Evolutionary conservation across 2,888 invertebrate species (phyloP).

Genomic region (Gortyna flavago): DNA sequence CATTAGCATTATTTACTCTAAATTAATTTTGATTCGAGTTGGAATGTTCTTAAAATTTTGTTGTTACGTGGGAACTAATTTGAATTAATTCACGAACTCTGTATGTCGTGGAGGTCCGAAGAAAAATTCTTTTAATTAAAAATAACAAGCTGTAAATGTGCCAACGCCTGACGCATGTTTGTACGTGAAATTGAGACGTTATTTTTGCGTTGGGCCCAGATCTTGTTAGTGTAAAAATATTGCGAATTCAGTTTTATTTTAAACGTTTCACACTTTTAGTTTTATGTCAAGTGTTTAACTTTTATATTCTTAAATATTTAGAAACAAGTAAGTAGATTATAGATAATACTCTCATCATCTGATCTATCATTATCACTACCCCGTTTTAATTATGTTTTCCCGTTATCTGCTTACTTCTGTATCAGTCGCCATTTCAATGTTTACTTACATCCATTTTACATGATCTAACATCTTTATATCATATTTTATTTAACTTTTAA

Average conservation of each 20-base stretch:
- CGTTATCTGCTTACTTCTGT: too few species aligned
- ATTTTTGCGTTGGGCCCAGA: conserved; percentile 29
- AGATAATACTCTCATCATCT: too few species aligned
- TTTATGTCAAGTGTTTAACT: background rate
- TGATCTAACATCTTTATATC: too few species aligned
- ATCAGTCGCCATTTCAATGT: too few species aligned
- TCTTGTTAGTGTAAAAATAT: conserved; percentile 40
- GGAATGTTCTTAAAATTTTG: conserved; percentile 33
- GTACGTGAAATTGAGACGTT: conserved; percentile 48
- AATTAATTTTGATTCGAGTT: conserved; percentile 43
- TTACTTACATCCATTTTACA: too few species aligned
- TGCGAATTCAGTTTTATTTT: conserved; percentile 24
- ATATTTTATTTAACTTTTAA: too few species aligned
- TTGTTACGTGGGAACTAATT: conserved; percentile 44
- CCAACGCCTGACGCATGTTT: conserved; percentile 29
- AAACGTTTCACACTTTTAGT: background rate
- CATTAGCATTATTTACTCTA: conserved; percentile 45
- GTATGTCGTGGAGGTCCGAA: conserved; percentile 29
- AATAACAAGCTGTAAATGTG: conserved; percentile 61
- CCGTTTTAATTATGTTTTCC: too few species aligned
- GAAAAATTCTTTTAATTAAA: conserved; percentile 63
- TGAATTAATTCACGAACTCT: conserved; percentile 41
- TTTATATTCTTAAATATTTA: background rate
- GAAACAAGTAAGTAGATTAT: background rate
- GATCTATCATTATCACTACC: too few species aligned